Conservation (phyloP, 2,113 vertebrate genomes). For the Columba janthina region DNA sequence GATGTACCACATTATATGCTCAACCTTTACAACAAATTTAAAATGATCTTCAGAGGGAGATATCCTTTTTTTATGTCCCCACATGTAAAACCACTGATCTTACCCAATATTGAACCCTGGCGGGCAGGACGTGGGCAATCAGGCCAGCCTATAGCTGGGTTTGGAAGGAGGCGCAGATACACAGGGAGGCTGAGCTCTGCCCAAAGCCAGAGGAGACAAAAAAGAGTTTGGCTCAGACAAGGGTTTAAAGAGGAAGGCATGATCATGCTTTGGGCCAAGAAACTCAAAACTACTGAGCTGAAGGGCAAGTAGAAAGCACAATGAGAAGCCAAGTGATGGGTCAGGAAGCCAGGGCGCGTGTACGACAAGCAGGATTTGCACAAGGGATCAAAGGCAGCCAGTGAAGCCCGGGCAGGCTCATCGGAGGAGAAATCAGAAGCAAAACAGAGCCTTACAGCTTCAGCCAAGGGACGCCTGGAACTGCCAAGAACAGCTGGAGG, state of each 20-base stretch:
- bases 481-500: slow-evolving; percentile 16
- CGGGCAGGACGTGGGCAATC: accelerated
- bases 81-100: background rate
- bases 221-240: background rate
- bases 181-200: background rate
- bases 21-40: background rate
- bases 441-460: background rate
- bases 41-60: background rate
- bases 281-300: background rate
- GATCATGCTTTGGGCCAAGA: background rate
- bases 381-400: background rate
- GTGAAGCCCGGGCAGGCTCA: accelerated
- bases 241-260: background rate
- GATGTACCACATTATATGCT: background rate
- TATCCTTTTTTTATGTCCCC: background rate
- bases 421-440: background rate
- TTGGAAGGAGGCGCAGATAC: background rate
- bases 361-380: background rate
- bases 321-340: background rate
- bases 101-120: background rate
- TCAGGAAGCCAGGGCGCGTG: background rate
- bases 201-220: background rate
- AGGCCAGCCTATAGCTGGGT: background rate
- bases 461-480: background rate
- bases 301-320: background rate